Evolutionary conservation across 1,140 invertebrate genomes (phyloP), one percentile per base, ranked within the genome.

Genomic region (Anthonomus grandis): DNA sequence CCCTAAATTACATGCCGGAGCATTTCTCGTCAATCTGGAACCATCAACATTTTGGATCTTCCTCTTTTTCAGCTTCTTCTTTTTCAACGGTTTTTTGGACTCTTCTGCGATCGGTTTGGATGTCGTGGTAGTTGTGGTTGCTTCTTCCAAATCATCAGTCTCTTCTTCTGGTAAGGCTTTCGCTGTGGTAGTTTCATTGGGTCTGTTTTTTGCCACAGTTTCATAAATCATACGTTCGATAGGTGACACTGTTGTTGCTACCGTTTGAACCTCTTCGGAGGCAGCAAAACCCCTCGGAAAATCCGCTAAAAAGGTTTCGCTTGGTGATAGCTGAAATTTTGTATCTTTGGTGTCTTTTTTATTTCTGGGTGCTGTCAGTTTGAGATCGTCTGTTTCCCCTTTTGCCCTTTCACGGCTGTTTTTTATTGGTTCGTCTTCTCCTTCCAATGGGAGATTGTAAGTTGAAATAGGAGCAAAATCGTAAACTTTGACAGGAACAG

Each of bases 41-140:
- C 31, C 42, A 8, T 15, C 54, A 18, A 41, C 22, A n/a, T 53
- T 53, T 23, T 44, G 17, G 4, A 44, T 27, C 45, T 45, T 53
- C 21, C 41, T 53, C 21, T 53, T 53, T 27, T 45, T 53, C n/a
- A 53, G 17, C 24, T 41, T 8, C 17, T 27, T 24, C 19, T 24
- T 44, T 21, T 53, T 53, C 15, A 4, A 12, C 13, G 31, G n/a
- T 46, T 37, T 23, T 25, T 15, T 38, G 5, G 44, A 4, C 17
- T 54, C 13, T 17, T 31, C 2, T 39, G 10, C 12, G 38, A 17
- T 8, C 9, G 12, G 12, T 9, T 18, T 23, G 3, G 21, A 44
- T 21, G 17, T 9, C 9, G 13, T 6, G 27, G 27, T n/a, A n/a
- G n/a, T n/a, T n/a, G n/a, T n/a, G n/a, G n/a, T n/a, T n/a, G n/a